Conservation (phyloP, 2,888 invertebrate genomes). For the Nezara viridula region DNA sequence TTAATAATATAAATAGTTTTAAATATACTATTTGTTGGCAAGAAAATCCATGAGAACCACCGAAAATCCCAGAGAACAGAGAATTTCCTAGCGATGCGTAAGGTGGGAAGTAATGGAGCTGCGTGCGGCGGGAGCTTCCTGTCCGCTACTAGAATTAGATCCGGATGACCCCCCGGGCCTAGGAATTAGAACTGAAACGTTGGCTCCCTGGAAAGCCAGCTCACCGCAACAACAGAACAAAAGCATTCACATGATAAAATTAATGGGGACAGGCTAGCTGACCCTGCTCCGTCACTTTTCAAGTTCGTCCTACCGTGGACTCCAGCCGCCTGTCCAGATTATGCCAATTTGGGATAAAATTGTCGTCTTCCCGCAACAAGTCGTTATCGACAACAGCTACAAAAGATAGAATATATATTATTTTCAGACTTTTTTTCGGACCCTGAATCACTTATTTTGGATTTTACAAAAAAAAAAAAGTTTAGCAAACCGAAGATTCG, state of each 20-base stretch:
- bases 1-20: too few relatives aligned
- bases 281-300: conserved; percentile 52
- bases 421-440: too few relatives aligned
- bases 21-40: not conserved
- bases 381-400: not conserved
- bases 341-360: not conserved
- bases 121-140: conserved; percentile 35
- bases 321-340: conserved; percentile 40
- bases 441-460: too few relatives aligned
- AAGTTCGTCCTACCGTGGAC: conserved; percentile 44
- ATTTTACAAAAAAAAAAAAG: too few relatives aligned
- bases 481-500: too few relatives aligned
- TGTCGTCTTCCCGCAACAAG: not conserved
- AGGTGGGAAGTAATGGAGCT: conserved; percentile 32
- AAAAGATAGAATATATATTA: not conserved
- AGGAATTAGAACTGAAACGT: conserved; percentile 49
- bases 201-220: conserved; percentile 52
- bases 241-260: conserved; percentile 56
- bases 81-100: not conserved
- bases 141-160: conserved; percentile 54
- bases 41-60: not conserved
- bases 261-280: conserved; percentile 50
- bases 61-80: not conserved
- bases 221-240: conserved; percentile 56
- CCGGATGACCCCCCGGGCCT: conserved; percentile 51